phyloP scores from a whole-genome alignment of 2,797 vertebrate species.

The Jordanella pulchra region DNA sequence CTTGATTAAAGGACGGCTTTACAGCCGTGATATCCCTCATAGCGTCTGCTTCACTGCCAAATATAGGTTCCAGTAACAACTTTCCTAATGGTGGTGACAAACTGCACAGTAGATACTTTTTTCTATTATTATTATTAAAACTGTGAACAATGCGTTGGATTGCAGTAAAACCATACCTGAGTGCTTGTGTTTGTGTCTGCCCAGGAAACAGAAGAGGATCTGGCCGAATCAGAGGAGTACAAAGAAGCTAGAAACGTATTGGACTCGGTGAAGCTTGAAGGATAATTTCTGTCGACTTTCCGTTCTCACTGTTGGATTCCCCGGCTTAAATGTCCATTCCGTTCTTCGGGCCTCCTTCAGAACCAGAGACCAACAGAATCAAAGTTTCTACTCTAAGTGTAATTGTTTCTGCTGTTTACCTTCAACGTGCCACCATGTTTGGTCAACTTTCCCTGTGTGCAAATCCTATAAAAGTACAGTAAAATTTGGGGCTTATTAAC shows the following conservation, averaged over 20 bases:
- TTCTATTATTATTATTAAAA: too few relatives aligned
- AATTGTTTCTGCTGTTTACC: slow-evolving; percentile 60
- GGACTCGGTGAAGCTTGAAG: slow-evolving; percentile 92
- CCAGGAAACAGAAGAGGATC: slow-evolving; percentile 91
- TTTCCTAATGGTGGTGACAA: slow-evolving; percentile 2
- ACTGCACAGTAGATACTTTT: background rate
- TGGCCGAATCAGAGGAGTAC: slow-evolving; percentile 90
- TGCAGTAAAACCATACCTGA: slow-evolving; percentile 21
- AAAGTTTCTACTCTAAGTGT: slow-evolving; percentile 46
- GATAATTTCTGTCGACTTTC: slow-evolving; percentile 74
- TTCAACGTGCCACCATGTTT: slow-evolving; percentile 39
- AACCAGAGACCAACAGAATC: slow-evolving; percentile 34
- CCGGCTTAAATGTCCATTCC: slow-evolving; percentile 83
- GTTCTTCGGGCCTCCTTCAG: slow-evolving; percentile 63
- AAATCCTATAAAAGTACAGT: slow-evolving; percentile 37
- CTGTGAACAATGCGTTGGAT: background rate
- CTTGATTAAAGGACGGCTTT: slow-evolving; percentile 42
- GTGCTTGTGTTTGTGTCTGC: slow-evolving; percentile 59
- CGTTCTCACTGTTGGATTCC: slow-evolving; percentile 63
- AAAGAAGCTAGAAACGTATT: slow-evolving; percentile 87
- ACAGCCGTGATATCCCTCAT: slow-evolving; percentile 11
- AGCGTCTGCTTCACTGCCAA: background rate
- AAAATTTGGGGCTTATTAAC: slow-evolving; percentile 44
- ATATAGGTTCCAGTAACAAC: slow-evolving; percentile 1
- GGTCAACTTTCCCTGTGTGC: slow-evolving; percentile 34